Evolutionary conservation across 1,140 invertebrate species (phyloP).

Genomic region (Tribolium madens): DNA sequence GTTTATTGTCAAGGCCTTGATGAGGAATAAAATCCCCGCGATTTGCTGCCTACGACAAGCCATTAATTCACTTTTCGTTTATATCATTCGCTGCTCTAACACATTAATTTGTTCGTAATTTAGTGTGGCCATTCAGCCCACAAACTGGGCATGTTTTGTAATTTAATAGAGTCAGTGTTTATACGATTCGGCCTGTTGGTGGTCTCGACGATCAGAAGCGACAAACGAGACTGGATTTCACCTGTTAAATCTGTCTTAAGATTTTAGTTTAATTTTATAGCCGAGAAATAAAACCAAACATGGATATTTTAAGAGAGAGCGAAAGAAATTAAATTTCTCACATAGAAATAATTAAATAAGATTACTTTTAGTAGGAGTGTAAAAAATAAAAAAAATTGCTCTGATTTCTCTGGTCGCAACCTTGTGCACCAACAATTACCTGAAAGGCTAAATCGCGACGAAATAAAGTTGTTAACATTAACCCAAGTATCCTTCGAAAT

Average conservation of each 20-base stretch:
- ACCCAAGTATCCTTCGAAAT: neutral
- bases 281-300: neutral
- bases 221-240: neutral
- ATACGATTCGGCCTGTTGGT: slow-evolving; percentile 3
- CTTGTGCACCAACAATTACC: neutral
- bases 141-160: slow-evolving; percentile 32
- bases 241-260: neutral
- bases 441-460: neutral
- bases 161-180: slow-evolving; percentile 36
- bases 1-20: neutral
- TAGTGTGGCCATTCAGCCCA: slow-evolving; percentile 33
- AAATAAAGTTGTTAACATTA: slow-evolving; percentile 11
- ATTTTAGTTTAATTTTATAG: neutral
- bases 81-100: slow-evolving; percentile 35
- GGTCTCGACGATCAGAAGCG: neutral
- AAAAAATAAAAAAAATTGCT: neutral
- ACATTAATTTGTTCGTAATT: slow-evolving; percentile 42
- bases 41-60: slow-evolving; percentile 7
- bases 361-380: neutral
- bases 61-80: slow-evolving; percentile 45
- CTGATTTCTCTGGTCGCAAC: neutral
- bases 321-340: neutral
- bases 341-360: neutral
- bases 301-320: too few species aligned
- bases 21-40: neutral